phyloP scores from a whole-genome alignment of 2,797 vertebrate genomes.

The Babyrousa celebensis region DNA sequence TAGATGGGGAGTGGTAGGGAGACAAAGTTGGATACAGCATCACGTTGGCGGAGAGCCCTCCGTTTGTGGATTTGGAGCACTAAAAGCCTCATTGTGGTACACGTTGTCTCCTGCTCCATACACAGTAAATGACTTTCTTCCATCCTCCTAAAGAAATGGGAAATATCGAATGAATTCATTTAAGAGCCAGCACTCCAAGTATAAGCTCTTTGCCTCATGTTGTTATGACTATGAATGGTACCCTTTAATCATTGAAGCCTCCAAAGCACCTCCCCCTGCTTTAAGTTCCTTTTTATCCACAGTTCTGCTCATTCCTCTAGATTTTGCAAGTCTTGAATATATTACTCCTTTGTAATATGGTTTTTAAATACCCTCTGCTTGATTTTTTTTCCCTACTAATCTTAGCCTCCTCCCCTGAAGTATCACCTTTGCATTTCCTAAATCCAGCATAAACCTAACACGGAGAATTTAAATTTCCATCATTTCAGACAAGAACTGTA shows the following conservation, averaged over 20 bases:
- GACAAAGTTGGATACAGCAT: constrained; percentile 42
- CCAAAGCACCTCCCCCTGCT: constrained; percentile 34
- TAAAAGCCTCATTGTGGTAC: constrained; percentile 47
- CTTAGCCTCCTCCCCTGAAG: constrained; percentile 64
- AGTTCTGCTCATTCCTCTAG: constrained; percentile 62
- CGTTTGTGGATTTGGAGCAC: background rate
- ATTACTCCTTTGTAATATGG: constrained; percentile 61
- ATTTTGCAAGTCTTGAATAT: constrained; percentile 60
- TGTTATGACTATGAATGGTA: constrained; percentile 56
- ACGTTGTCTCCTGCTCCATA: background rate
- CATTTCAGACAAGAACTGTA: background rate
- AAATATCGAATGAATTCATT: constrained; percentile 54
- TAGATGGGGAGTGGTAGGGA: background rate
- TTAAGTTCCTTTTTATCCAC: constrained; percentile 74
- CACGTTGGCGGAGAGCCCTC: background rate
- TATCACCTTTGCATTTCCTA: constrained; percentile 35
- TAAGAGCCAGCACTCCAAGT: background rate
- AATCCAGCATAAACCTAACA: background rate
- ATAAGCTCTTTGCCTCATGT: constrained; percentile 67
- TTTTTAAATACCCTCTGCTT: constrained; percentile 70
- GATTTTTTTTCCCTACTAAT: constrained; percentile 56
- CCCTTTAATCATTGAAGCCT: constrained; percentile 75
- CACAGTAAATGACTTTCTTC: constrained; percentile 43
- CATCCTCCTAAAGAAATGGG: constrained; percentile 66
- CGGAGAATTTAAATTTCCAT: constrained; percentile 21